These are phyloP conservation scores for Silurus meridionalis DNA, from an alignment of 2,113 vertebrate species.

Conservation along the genomic window DNA sequence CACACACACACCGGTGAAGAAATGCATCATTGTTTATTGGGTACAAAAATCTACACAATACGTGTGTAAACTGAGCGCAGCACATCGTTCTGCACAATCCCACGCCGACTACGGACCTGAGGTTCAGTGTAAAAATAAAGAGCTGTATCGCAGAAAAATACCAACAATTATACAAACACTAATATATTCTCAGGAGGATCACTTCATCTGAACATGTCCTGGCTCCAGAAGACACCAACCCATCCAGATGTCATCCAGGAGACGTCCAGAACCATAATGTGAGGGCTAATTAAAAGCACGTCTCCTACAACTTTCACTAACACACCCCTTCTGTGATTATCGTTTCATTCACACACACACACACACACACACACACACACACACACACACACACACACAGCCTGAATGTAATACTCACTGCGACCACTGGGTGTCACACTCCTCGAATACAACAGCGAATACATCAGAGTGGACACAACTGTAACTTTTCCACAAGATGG, in stretches of 20 bases:
- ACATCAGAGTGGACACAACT: neutral
- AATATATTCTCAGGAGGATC: neutral
- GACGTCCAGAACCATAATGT: neutral
- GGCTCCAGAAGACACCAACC: no score
- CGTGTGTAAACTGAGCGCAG: slow-evolving; percentile 39
- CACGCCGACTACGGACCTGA: neutral
- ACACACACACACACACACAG: neutral
- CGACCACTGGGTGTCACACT: neutral
- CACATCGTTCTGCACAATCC: slow-evolving; percentile 38
- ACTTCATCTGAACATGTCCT: neutral
- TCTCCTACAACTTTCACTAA: neutral
- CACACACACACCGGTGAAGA: neutral
- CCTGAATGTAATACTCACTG: neutral
- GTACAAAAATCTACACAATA: slow-evolving; percentile 49
- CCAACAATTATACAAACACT: neutral
- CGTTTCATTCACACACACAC: neutral
- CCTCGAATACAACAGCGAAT: neutral
- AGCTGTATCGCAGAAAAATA: slow-evolving; percentile 17
- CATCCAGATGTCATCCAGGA: neutral
- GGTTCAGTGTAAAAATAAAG: slow-evolving; percentile 54
- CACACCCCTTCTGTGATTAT: neutral
- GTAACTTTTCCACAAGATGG: neutral
- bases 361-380: neutral
- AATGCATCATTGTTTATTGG: slow-evolving; percentile 42
- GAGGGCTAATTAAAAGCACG: neutral